Base-by-base conservation (phyloP, 2,888 invertebrate genomes). In the Spicauda simplicius region DNA sequence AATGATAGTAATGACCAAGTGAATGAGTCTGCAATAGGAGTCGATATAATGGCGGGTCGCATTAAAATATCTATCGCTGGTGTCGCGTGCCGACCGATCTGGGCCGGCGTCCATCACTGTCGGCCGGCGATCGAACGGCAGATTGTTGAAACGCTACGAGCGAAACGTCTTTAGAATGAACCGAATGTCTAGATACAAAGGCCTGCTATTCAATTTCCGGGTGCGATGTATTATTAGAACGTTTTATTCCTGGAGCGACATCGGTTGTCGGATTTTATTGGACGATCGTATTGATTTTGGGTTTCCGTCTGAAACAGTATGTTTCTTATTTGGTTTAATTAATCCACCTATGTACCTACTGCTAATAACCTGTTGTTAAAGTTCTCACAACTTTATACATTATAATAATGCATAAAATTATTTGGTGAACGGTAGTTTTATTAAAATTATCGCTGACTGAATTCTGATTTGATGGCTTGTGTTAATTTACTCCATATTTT, bases 31-130 rank as follows among this genome's bases (percentile, higher is more conserved):
- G 52, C 20, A 64, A 50, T 37, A 25, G 45, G 62, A 58, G 72
- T 74, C 69, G 57, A 20, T 69, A 71, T 69, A 70, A 73, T 69
- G 37, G 68, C 58, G 50, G 56, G 69, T 57, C 70, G 20, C 69
- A 78, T 78, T 77, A 76, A 75, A 71, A 73, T 74, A 71, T 71
- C 69, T 56, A 71, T 64, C 48, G 30, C 59, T 53, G 54, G 67
- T 58, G 72, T 77, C 73, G 78, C 79, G 78, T 79, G 80, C 71
- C 66, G 52, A 33, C 59, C 50, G 59, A 77, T 77, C 74, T 79
- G 72, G 76, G 72, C 69, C 77, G 58, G 33, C 71, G 69, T 73
- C 73, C 73, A 80, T 78, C 78, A 78, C 70, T 76, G 70, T 73
- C 77, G 73, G 74, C 69, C 62, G 65, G 61, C 68, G 72, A 77